A percentile compares a stretch with the other conserved stretches of the same genome.
These are phyloP conservation scores for Bubo blakistoni DNA, from an alignment of 2,113 vertebrate species.

Conservation along the genomic window DNA sequence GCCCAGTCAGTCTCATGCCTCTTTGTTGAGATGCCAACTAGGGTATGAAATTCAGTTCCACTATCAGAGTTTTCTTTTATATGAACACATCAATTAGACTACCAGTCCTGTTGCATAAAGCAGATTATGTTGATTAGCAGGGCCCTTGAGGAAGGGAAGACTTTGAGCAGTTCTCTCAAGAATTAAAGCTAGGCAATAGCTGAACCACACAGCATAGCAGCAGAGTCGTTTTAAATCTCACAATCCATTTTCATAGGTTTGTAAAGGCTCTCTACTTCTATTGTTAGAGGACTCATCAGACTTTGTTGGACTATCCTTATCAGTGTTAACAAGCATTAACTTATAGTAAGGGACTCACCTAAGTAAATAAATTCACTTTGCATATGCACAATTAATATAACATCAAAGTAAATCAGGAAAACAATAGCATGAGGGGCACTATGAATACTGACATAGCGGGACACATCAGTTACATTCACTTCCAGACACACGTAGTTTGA, in stretches of 20 bases:
- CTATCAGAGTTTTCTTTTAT: background rate
- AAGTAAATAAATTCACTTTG: background rate
- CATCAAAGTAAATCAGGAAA: background rate
- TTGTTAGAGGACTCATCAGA: background rate
- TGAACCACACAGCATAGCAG: background rate
- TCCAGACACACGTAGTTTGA: background rate
- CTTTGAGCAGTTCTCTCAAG: background rate
- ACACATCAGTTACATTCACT: background rate
- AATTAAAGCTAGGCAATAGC: background rate
- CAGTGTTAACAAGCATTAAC: background rate
- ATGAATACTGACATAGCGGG: background rate
- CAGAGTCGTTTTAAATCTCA: background rate
- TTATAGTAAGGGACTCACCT: background rate
- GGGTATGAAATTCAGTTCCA: background rate
- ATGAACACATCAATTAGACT: background rate
- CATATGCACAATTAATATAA: background rate
- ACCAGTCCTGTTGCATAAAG: background rate
- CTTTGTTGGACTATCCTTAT: background rate
- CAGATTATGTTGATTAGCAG: constrained; percentile 13
- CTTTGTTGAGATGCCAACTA: background rate
- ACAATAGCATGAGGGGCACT: background rate
- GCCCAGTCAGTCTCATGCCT: background rate
- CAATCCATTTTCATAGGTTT: background rate
- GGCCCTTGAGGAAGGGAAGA: background rate
- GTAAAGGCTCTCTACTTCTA: background rate